phyloP scores from a whole-genome alignment of 2,888 invertebrate species.

The Nymphalis urticae region DNA sequence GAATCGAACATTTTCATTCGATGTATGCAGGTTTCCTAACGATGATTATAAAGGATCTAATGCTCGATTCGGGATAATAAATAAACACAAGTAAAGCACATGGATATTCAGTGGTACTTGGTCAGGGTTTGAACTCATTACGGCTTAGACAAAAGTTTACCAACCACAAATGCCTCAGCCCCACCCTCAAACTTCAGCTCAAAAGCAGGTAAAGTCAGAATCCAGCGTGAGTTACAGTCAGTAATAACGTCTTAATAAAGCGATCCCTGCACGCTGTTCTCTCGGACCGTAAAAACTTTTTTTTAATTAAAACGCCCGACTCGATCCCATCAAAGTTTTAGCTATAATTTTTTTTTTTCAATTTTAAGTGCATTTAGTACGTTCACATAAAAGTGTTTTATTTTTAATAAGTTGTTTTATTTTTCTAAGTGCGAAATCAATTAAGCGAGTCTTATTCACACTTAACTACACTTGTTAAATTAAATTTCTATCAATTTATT shows the following conservation, averaged over 20 bases:
- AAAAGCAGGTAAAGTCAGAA: background rate
- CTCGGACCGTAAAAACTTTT: background rate
- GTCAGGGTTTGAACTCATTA: too few relatives aligned
- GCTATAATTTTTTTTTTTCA: conserved; percentile 1
- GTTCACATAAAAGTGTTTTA: conserved; percentile 4
- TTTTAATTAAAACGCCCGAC: conserved; percentile 3
- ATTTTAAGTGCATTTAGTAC: conserved; percentile 9
- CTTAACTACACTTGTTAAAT: too few relatives aligned
- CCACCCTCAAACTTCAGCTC: too few relatives aligned
- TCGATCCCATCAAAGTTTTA: conserved; percentile 1
- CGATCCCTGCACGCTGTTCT: conserved; percentile 6
- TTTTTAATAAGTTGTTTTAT: background rate
- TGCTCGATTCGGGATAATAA: too few relatives aligned
- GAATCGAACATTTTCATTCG: too few relatives aligned
- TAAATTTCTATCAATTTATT: too few relatives aligned
- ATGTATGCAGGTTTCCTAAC: too few relatives aligned
- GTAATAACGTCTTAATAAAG: conserved; percentile 4
- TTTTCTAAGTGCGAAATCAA: background rate
- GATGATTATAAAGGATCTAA: too few relatives aligned
- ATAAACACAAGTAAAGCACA: too few relatives aligned
- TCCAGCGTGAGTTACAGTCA: background rate
- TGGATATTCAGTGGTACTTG: too few relatives aligned
- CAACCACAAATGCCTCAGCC: too few relatives aligned
- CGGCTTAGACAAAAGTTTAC: too few relatives aligned
- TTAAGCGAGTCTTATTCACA: background rate